phyloP scores from a whole-genome alignment of 1,140 invertebrate species.

The Pseudomyrmex pallidus region DNA sequence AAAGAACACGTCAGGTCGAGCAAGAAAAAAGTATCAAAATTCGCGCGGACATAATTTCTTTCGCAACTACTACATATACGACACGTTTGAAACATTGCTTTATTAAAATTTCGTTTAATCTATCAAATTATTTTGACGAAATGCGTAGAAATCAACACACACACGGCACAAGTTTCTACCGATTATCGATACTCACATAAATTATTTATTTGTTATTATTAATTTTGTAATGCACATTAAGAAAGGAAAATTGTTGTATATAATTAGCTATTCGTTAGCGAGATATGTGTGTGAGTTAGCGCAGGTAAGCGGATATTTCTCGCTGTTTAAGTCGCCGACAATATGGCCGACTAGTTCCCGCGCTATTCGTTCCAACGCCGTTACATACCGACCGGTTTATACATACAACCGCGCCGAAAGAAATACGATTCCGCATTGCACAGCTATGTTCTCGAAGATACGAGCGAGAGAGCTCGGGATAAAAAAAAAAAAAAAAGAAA shows the following conservation, averaged over 20 bases:
- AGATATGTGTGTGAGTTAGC: not conserved
- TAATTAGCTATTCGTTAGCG: not conserved
- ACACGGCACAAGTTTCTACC: not conserved
- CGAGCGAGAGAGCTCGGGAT: conserved; percentile 65
- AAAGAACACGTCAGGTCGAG: conserved; percentile 46
- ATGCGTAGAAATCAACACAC: not conserved
- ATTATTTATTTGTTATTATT: too few species aligned
- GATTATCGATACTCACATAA: too few species aligned
- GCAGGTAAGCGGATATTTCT: too few species aligned
- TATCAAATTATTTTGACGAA: not conserved
- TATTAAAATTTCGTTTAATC: conserved; percentile 10
- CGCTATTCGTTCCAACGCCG: conserved; percentile 67
- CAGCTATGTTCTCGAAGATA: conserved; percentile 63
- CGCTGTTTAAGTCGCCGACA: too few species aligned
- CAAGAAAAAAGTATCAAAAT: conserved; percentile 38
- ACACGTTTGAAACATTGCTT: not conserved
- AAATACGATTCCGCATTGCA: conserved; percentile 81
- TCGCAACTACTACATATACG: not conserved
- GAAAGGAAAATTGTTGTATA: not conserved
- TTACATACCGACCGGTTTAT: conserved; percentile 73
- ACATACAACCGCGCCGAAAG: conserved; percentile 75
- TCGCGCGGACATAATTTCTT: conserved; percentile 40
- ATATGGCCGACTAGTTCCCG: not conserved
- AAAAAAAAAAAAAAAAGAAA: conserved; percentile 37
- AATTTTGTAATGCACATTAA: not conserved